phyloP scores from a whole-genome alignment of 2,797 vertebrate species.

The Mycteria americana region DNA sequence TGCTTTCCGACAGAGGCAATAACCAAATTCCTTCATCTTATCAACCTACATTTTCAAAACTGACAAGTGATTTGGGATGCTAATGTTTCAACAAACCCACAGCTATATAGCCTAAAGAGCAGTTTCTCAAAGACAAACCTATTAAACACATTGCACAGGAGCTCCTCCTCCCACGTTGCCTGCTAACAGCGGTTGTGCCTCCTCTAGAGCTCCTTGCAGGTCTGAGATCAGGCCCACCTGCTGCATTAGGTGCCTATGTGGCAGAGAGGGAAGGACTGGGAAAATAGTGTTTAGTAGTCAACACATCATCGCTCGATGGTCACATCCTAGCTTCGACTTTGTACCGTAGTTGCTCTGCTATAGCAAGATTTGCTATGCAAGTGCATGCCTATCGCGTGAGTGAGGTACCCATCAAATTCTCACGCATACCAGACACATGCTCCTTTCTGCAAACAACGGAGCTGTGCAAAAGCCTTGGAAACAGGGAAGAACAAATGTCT shows the following conservation, averaged over 20 bases:
- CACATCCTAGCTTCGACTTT: not conserved
- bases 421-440: accelerated
- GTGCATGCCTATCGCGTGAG: accelerated
- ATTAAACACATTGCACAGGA: not conserved
- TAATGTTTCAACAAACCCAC: not conserved
- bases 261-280: not conserved
- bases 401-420: not conserved
- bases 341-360: accelerated
- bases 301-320: too few species aligned
- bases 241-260: not conserved
- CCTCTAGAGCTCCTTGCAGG: not conserved
- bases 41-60: not conserved
- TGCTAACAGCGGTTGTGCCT: not conserved
- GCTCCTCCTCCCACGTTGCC: not conserved
- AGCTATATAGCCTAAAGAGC: not conserved
- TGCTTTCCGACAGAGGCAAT: not conserved
- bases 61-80: not conserved
- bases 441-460: not conserved
- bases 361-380: accelerated
- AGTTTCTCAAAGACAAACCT: not conserved
- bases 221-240: not conserved
- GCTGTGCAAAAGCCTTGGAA: not conserved
- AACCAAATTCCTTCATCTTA: not conserved
- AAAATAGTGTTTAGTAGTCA: accelerated
- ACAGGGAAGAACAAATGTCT: not conserved